Base-by-base conservation (phyloP, 2,888 invertebrate genomes). In the Schizotus pectinicornis region DNA sequence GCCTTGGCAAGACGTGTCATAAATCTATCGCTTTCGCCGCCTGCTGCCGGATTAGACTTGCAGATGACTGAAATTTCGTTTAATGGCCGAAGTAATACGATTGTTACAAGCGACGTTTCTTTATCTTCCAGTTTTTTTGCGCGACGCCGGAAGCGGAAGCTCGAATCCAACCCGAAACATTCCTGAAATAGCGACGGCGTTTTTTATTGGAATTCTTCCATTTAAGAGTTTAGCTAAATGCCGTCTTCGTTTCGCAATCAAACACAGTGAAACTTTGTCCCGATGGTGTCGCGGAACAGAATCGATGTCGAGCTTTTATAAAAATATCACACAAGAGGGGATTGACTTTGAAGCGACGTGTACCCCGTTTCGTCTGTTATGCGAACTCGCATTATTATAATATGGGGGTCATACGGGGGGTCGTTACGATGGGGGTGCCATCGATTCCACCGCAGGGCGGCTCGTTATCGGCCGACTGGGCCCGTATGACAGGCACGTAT, bases 401-500 rank as follows among this genome's bases (percentile, higher is more conserved):
- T 62, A 46, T 54, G 58, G 51, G 11, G 34, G 64, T 39, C 49
- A 43, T 38, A 41, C 49, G 52, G 53, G 52, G 58, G 39, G 45
- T 53, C 39, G 43, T 56, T 52, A 52, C 46, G 8, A 56, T 31
- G 45, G 46, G 55, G 33, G 22, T 31, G 38, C 9, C 51, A 64
- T 64, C 64, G 62, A 62, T 62, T 64, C 51, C 51, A 60, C 54
- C 58, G 36, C 56, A 56, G 60, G 48, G 52, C 51, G 33, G 45
- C 53, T 61, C 57, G 56, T 60, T 60, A 60, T 60, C 59, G 56
- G 46, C 43, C 59, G 49, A 45, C 33, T 37, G 45, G 53, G 51
- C 49, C 61, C 43, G 61, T 59, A 65, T 65, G 59, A 58, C 61
- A 62, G 59, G 63, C 63, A 63, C 62, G 56, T 59, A 57, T 60